These are phyloP conservation scores for Archips xylosteana DNA, from an alignment of 2,888 invertebrate genomes.

Conservation along the genomic window DNA sequence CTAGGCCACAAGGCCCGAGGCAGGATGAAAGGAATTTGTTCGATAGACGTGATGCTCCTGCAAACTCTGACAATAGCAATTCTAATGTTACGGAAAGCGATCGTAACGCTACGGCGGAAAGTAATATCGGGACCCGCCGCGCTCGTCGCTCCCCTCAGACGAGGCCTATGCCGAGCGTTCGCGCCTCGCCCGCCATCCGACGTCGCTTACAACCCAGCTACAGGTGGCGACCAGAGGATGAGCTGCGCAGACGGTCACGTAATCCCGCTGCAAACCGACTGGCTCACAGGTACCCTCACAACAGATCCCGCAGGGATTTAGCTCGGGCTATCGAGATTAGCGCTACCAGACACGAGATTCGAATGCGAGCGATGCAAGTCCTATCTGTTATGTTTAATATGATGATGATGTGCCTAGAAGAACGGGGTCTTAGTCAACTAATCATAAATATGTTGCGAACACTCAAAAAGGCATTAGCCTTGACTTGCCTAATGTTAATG, in stretches of 20 bases:
- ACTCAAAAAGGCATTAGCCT: constrained; percentile 76
- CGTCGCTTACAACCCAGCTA: constrained; percentile 62
- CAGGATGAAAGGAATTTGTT: constrained; percentile 54
- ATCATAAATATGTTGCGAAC: constrained; percentile 78
- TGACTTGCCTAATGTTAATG: constrained; percentile 80
- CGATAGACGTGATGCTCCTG: constrained; percentile 50
- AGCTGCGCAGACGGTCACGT: constrained; percentile 64
- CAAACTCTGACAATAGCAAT: constrained; percentile 46
- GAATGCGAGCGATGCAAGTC: constrained; percentile 82
- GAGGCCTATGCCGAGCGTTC: constrained; percentile 54
- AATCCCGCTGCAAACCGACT: constrained; percentile 59
- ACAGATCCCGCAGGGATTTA: constrained; percentile 67
- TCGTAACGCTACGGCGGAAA: constrained; percentile 50
- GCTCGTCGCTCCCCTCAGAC: constrained; percentile 53
- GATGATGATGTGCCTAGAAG: constrained; percentile 83
- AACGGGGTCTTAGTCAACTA: constrained; percentile 75
- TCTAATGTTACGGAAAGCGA: constrained; percentile 50
- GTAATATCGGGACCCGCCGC: constrained; percentile 47
- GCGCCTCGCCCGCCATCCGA: constrained; percentile 60
- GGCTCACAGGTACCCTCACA: constrained; percentile 57
- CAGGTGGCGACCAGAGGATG: constrained; percentile 73
- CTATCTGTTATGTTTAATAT: constrained; percentile 82
- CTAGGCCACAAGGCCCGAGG: constrained; percentile 55
- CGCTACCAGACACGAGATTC: constrained; percentile 77
- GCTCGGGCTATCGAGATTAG: constrained; percentile 73